These are phyloP conservation scores for Hippocampus abdominalis DNA, from an alignment of 2,113 vertebrate genomes.

Conservation along the genomic window DNA sequence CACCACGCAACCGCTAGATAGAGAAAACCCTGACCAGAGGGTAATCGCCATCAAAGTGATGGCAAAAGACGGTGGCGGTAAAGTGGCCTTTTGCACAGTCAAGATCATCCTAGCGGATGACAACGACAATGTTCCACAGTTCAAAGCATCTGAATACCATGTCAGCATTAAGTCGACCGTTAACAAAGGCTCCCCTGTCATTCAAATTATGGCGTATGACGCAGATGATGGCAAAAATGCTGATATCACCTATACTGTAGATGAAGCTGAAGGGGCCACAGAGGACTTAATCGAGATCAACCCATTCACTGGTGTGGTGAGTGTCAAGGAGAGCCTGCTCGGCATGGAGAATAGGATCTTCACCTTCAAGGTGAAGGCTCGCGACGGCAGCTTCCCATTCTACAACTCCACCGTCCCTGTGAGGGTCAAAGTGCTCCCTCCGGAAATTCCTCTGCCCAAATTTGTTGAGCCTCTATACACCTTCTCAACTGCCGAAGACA, in stretches of 20 bases:
- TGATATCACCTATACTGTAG: constrained; percentile 90
- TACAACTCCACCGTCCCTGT: constrained; percentile 86
- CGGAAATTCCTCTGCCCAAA: constrained; percentile 84
- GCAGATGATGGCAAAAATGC: constrained; percentile 93
- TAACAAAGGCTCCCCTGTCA: constrained; percentile 86
- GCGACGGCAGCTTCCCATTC: constrained; percentile 87
- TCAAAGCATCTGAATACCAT: constrained; percentile 86
- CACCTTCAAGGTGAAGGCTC: constrained; percentile 88
- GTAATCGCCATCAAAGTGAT: constrained; percentile 94
- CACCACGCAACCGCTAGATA: constrained; percentile 84
- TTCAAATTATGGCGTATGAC: constrained; percentile 91
- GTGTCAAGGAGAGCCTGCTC: constrained; percentile 85
- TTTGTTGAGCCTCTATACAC: constrained; percentile 94
- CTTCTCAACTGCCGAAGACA: constrained; percentile 89
- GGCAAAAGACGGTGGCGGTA: constrained; percentile 92
- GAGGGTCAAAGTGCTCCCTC: constrained; percentile 85
- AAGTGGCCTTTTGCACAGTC: constrained; percentile 91
- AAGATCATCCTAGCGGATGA: constrained; percentile 96
- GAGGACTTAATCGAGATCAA: constrained; percentile 90
- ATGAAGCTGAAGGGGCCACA: constrained; percentile 75
- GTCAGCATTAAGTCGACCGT: constrained; percentile 88
- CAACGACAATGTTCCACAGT: constrained; percentile 92
- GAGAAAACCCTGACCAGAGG: constrained; percentile 90
- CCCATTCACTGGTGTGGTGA: constrained; percentile 86
- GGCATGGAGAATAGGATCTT: constrained; percentile 90